Base-by-base conservation (phyloP, 1,140 invertebrate species). In the Ceratina australensis region DNA sequence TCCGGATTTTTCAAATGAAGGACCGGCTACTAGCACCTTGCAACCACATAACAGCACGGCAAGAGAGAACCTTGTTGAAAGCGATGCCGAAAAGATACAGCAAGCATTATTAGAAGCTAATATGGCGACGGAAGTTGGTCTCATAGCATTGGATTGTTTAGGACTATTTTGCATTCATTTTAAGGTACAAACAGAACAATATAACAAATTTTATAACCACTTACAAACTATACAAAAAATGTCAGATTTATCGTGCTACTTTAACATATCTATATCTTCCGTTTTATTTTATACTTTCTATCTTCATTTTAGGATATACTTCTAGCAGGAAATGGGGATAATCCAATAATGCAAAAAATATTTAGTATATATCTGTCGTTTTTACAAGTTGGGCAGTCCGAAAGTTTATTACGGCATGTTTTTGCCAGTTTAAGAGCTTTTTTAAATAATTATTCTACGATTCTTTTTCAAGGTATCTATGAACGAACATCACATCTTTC, bases 381-480 rank as follows among this genome's bases (percentile, higher is more conserved):
- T 83, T 93, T 99, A 15, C 95, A 97, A 91, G 94, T 96, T 28
- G 96, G 97, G 4, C 98, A 99, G 89, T 98, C 97, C 42, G 98
- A 99, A 91, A 95, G 94, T 15, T 91, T 99, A 28, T 95, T 97
- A 83, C 96, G 96, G 83, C 97, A 99, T 89, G 94, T 98, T 4
- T 98, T 99, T 92, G 97, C 97, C 13, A 96, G 97, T 0, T 91
- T 99, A 28, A 94, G 98, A 84, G 95, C 97, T 0, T 98, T 98
- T 85, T 96, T 99, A 49, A 98, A 97, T 90, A 97, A 98, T 92
- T 97, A 97, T 87, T 96, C 96, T 71, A 93, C 94, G 78, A 95
- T 95, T 13, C 89, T 97, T 24, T 97, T 97, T 93, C 94, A 96
- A 95, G 96, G 95, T 95, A 92, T 49, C n/a, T 26, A 61, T 54